Evolutionary conservation across 2,888 invertebrate species (phyloP), one percentile per base, ranked within the genome.

Genomic region (Lithosia quadra): DNA sequence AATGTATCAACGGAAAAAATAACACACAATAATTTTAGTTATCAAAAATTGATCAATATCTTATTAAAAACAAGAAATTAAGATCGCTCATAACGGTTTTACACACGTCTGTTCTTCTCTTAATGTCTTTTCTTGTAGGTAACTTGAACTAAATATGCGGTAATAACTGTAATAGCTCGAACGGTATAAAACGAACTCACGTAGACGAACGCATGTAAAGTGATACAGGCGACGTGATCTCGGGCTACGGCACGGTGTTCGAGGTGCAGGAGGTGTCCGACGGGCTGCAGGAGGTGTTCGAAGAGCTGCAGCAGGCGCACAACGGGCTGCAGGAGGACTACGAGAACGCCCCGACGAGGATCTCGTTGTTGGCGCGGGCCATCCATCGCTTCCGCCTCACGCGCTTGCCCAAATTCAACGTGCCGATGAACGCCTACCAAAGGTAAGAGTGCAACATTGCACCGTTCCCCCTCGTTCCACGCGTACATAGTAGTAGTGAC

Each of bases 221-320:
- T 63, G 92, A 88, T 79, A 84, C 77, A 7, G 88, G 90, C 64
- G 69, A 69, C 15, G 36, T 77, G 74, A 75, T 90, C 74, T 90
- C 90, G 13, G 92, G 91, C n/a, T 93, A 90, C 81, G 95, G 95
- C 67, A 93, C 91, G 76, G 77, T 95, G 81, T 95, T 95, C 85
- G 94, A 94, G 85, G 91, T 95, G 81, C 88, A 85, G 81, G 93
- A 93, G 87, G 89, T 86, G 71, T n/a, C n/a, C n/a, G n/a, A n/a
- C n/a, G 81, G 78, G 43, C 68, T 71, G 74, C 83, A 80, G 36
- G 78, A 80, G 67, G 73, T 95, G 81, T 95, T 95, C 85, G 94
- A 94, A 85, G 91, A n/a, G n/a, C n/a, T 95, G 81, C 88, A 85
- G 81, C 93, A 93, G 87, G 89, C 86, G 71, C n/a, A n/a, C n/a